Conservation (phyloP, 2,797 vertebrate genomes). For the Dipus sagitta region DNA sequence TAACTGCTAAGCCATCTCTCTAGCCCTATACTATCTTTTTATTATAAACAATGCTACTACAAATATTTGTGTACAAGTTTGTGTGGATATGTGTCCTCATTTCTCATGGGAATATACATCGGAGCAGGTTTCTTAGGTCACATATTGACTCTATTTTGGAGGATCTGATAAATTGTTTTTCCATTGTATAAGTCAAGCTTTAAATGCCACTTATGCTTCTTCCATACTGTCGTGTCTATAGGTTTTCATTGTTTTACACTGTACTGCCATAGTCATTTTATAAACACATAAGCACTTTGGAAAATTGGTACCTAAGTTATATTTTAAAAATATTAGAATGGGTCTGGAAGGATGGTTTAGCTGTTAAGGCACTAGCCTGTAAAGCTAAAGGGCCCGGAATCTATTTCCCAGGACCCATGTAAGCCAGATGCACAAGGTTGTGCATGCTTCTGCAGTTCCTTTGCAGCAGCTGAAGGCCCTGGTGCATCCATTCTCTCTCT, state of each 20-base stretch:
- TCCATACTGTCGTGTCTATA: background rate
- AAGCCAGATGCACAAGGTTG: too few relatives aligned
- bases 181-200: background rate
- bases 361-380: too few relatives aligned
- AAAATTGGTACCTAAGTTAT: background rate
- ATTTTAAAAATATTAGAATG: background rate
- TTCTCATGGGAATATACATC: background rate
- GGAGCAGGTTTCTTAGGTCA: slow-evolving; percentile 14
- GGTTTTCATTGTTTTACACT: background rate
- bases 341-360: too few relatives aligned
- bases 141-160: background rate
- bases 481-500: too few relatives aligned
- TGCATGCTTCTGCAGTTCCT: too few relatives aligned
- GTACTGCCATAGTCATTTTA: background rate
- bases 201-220: background rate
- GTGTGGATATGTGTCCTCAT: background rate
- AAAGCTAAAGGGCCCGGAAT: too few relatives aligned
- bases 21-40: too few relatives aligned
- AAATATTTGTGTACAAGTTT: background rate
- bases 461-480: too few relatives aligned
- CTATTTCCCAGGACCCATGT: too few relatives aligned
- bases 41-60: background rate
- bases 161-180: background rate
- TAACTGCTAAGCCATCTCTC: too few relatives aligned
- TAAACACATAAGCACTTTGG: background rate